Percentiles rank a stretch among this genome's conserved stretches.
Evolutionary conservation across 2,888 invertebrate species (phyloP).

Genomic region (Pseudococcus jackbeardsleyi): DNA sequence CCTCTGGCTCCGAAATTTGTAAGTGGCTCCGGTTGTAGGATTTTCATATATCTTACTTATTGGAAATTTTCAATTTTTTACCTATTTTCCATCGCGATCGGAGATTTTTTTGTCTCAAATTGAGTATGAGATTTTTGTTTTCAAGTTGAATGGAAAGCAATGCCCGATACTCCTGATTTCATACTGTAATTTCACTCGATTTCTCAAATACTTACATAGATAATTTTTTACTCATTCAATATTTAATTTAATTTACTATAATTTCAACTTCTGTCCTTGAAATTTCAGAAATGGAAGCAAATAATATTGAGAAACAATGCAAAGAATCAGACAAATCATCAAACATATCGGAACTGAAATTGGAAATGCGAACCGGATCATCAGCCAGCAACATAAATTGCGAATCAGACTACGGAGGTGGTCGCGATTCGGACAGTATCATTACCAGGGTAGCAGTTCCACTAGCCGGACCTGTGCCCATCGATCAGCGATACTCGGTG

Average conservation of each 20-base stretch:
- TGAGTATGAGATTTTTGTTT: no score
- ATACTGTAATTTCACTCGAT: no score
- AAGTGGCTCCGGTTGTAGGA: no score
- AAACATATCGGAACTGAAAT: slow-evolving; percentile 91
- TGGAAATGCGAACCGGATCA: slow-evolving; percentile 87
- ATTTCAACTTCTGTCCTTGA: not conserved
- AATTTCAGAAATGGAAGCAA: slow-evolving; percentile 40
- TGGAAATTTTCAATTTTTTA: no score
- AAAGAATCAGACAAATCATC: slow-evolving; percentile 87
- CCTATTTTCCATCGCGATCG: no score
- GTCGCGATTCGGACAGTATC: slow-evolving; percentile 76
- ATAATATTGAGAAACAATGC: slow-evolving; percentile 60
- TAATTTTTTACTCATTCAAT: no score
- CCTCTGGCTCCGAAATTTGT: no score
- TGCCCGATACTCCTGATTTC: no score
- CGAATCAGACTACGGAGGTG: slow-evolving; percentile 72
- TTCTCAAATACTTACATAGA: no score
- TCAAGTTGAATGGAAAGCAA: no score
- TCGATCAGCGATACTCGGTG: slow-evolving; percentile 69
- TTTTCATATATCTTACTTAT: no score
- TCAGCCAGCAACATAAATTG: slow-evolving; percentile 79
- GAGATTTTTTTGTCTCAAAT: no score
- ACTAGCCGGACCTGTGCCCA: slow-evolving; percentile 82
- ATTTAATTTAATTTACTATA: not conserved
- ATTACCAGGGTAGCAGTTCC: slow-evolving; percentile 77